These are phyloP conservation scores for Tiliqua scincoides DNA, from an alignment of 2,113 vertebrate species.

Conservation along the genomic window DNA sequence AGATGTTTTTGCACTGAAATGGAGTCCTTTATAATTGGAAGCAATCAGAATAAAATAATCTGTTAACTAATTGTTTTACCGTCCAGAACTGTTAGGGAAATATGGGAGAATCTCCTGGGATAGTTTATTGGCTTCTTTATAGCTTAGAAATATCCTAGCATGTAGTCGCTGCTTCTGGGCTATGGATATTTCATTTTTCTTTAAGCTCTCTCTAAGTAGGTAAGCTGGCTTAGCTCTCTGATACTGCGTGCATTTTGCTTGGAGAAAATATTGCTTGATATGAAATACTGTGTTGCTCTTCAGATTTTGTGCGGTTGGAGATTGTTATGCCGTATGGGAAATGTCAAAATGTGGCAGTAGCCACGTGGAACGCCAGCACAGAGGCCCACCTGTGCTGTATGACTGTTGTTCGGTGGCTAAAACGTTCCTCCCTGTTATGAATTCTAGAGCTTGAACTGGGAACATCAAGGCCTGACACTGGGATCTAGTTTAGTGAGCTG, in stretches of 20 bases:
- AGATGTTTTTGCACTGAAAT: constrained; percentile 48
- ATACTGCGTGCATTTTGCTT: neutral
- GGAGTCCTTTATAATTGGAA: constrained; percentile 37
- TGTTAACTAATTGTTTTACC: constrained; percentile 69
- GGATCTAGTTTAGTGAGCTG: neutral
- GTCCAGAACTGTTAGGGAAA: constrained; percentile 48
- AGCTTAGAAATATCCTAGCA: constrained; percentile 39
- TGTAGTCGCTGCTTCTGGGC: constrained; percentile 27
- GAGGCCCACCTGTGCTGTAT: neutral
- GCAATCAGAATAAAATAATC: constrained; percentile 65
- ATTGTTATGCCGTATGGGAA: neutral
- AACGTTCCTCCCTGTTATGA: neutral
- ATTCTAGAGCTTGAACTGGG: neutral
- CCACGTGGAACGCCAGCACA: neutral
- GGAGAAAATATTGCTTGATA: neutral
- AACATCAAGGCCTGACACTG: neutral
- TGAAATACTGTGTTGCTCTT: neutral
- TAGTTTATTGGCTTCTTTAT: constrained; percentile 35
- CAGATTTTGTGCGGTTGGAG: neutral
- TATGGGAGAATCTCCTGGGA: constrained; percentile 40
- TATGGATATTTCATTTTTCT: constrained; percentile 35
- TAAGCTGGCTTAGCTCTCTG: neutral
- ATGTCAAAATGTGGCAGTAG: neutral
- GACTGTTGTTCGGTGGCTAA: neutral
- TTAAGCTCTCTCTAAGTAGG: neutral